A percentile compares a stretch with the other conserved stretches of the same genome.
Evolutionary conservation across 1,140 invertebrate genomes (phyloP).

Genomic region (Trinorchestia longiramus): DNA sequence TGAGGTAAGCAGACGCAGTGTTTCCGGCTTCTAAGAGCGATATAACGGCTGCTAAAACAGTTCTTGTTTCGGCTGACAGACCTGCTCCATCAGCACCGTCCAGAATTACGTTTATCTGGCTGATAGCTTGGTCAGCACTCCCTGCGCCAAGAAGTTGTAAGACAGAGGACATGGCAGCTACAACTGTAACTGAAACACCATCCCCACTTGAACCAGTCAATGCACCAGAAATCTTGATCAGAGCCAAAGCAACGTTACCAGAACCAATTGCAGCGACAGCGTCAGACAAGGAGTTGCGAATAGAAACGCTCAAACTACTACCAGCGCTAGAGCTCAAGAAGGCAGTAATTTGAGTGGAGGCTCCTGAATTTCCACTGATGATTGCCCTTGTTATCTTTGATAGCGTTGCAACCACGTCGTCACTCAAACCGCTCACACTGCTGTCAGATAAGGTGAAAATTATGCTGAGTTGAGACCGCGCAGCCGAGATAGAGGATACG

Average conservation of each 20-base stretch:
- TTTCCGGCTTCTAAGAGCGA: not conserved
- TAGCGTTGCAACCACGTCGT: not conserved
- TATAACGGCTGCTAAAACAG: not conserved
- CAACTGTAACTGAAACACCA: not conserved
- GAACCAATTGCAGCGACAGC: not conserved
- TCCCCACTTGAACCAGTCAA: slow-evolving; percentile 18
- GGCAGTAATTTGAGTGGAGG: not conserved
- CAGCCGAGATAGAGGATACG: not conserved
- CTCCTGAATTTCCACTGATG: not conserved
- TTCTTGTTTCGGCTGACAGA: not conserved
- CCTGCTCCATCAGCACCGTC: not conserved
- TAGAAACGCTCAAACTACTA: not conserved
- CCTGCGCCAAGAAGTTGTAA: not conserved
- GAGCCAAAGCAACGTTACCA: not conserved
- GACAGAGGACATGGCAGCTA: not conserved
- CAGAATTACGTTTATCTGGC: not conserved
- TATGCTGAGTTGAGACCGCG: not conserved
- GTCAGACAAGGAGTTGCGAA: not conserved
- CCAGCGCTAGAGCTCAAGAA: not conserved
- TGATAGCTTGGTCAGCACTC: not conserved
- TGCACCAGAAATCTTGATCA: not conserved
- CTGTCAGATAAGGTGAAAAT: not conserved
- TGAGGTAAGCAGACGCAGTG: not conserved
- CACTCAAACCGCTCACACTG: slow-evolving; percentile 18
- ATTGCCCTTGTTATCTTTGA: not conserved